These are phyloP conservation scores for Halictus rubicundus DNA, from an alignment of 1,140 invertebrate species.

Conservation along the genomic window DNA sequence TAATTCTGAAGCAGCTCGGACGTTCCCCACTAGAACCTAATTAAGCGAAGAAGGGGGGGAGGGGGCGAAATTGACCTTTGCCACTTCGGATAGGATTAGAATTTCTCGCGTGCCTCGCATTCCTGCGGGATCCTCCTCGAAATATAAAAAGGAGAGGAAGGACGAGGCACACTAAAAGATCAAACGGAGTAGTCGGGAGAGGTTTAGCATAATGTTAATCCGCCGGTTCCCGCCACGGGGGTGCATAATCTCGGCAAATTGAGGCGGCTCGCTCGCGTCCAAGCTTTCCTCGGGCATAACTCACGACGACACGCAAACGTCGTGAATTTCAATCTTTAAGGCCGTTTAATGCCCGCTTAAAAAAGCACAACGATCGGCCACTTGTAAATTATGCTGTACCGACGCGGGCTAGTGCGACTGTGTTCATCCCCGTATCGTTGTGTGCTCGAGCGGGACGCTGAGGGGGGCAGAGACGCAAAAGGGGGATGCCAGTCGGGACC, in stretches of 20 bases:
- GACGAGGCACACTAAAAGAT: background rate
- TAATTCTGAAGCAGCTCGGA: too few relatives aligned
- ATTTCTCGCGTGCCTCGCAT: too few relatives aligned
- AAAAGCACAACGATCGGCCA: constrained; percentile 14
- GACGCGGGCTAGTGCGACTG: background rate
- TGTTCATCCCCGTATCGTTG: background rate
- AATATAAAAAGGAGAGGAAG: too few relatives aligned
- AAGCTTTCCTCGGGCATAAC: background rate
- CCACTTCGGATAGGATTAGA: too few relatives aligned
- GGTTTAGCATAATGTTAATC: background rate
- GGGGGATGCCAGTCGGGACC: constrained; percentile 28
- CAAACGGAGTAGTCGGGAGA: background rate
- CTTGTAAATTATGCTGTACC: constrained; percentile 16
- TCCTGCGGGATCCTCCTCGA: too few relatives aligned
- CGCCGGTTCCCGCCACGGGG: background rate
- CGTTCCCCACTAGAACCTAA: too few relatives aligned
- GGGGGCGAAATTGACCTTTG: too few relatives aligned
- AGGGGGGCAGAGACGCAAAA: background rate
- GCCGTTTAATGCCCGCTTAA: background rate
- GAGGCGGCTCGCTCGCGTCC: background rate
- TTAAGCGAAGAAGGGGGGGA: too few relatives aligned
- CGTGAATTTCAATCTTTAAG: constrained; percentile 17
- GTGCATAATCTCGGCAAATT: constrained; percentile 5
- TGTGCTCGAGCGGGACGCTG: background rate
- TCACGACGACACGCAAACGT: background rate